Base-by-base conservation (phyloP, 2,113 vertebrate genomes). In the Corythaeola cristata region DNA sequence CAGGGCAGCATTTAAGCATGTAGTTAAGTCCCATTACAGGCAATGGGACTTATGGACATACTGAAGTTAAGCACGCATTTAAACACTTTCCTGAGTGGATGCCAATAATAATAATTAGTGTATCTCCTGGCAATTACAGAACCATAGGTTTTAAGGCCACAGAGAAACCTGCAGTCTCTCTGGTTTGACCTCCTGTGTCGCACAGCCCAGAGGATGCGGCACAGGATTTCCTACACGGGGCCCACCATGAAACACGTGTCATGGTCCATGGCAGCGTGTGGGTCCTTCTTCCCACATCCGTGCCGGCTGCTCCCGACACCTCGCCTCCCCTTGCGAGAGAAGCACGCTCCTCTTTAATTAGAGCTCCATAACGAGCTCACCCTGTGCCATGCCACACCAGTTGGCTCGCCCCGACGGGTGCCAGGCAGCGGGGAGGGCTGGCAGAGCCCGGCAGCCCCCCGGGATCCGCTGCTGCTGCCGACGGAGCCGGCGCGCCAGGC, bases 241-340 rank as follows among this genome's bases (percentile, higher is more conserved):
- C 33, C 78, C 75, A 6, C 12, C 1, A 2, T 19, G 49, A 56
- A 47, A 28, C 72, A 37, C 37, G 5, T 1, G 1, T 6, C 11
- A n/a, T 1, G 10, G 23, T 20, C 39, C 41, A 6, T 0, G 26
- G 59, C 37, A 5, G n/a, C 9, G 1, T 3, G 1, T 30, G 12
- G 59, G 6, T 56, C 78, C 63, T 68, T 73, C 82, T 52, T 12
- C n/a, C 53, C 52, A 1, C 12, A 0, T 2, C 67, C 33, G 6
- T 20, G 0, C 14, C 6, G 0, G 10, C 79, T 2, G 28, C 4
- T 44, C 60, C 72, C 19, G 2, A 22, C 67, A 19, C 86, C 86
- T 73, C 53, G 15, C 71, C 33, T 82, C 74, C 84, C 86, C 9
- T 24, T 12, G 77, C 18, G 26, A 87, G 74, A 85, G 5, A 20